Evolutionary conservation across 2,797 vertebrate species (phyloP), one percentile per base, ranked within the genome.

Genomic region (Hybognathus amarus): DNA sequence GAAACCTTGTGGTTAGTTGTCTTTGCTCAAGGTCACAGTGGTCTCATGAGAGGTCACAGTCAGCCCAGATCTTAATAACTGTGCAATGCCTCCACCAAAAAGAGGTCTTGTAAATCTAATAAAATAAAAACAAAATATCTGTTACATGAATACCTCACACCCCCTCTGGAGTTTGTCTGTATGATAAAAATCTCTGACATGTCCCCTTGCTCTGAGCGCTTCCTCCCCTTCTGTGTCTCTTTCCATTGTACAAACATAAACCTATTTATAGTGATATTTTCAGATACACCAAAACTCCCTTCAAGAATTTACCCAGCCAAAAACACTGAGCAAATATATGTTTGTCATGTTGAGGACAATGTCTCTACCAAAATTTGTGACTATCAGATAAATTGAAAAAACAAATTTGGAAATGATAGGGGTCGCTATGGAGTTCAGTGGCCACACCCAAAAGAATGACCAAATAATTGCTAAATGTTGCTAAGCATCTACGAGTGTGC

Each of bases 241-340:
- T 54, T 74, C 30, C 27, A 73, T 52, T 27, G 13, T 15, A 66
- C 12, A 66, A n/a, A 81, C 15, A 79, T 22, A 70, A 17, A 56
- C 40, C 12, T 12, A 47, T 67, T 83, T 69, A 59, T 33, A 70
- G 61, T 47, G n/a, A 80, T 80, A 79, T 70, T 80, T 83, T 79
- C 54, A 67, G 50, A 33, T 5, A 17, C 33, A 56, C 30, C n/a
- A 71, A 76, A 52, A 38, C 17, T 33, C 42, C n/a, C 42, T 74
- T 17, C 4, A 42, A 78, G n/a, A 86, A 61, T 83, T 59, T 20
- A n/a, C 12, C 30, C 20, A 24, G 27, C 20, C 54, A 77, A 81
- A 61, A 12, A 64, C 24, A 11, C 17, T 5, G 40, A 80, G 52
- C 54, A 66, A 42, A 45, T 61, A 81, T 10, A 10, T 66, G 64